phyloP scores from a whole-genome alignment of 2,797 vertebrate genomes.

The Tokudaia muenninki region DNA sequence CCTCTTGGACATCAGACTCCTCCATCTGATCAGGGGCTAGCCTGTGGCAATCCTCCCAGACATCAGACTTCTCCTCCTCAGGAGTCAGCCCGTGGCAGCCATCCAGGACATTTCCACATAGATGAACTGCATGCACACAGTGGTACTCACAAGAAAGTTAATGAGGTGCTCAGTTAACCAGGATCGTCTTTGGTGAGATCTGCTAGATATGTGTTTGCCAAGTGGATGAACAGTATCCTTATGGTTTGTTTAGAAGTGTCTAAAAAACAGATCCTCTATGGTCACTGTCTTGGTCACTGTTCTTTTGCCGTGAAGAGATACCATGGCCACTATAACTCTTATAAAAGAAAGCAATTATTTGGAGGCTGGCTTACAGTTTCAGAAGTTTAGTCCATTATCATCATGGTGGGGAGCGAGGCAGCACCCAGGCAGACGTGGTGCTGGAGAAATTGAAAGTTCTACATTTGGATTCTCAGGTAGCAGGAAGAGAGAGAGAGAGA shows the following conservation, averaged over 20 bases:
- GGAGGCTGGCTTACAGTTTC: not conserved
- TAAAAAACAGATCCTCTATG: slow-evolving; percentile 90
- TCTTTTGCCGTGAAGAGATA: not conserved
- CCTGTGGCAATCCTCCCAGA: not conserved
- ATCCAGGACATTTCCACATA: slow-evolving; percentile 90
- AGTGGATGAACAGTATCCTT: slow-evolving; percentile 98
- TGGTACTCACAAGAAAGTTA: slow-evolving; percentile 96
- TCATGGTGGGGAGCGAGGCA: no score
- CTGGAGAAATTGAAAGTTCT: not conserved
- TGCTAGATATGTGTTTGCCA: slow-evolving; percentile 97
- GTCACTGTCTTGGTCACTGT: not conserved
- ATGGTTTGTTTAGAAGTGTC: slow-evolving; percentile 99
- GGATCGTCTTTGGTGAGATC: slow-evolving; percentile 96
- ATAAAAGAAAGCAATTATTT: not conserved
- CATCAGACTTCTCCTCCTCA: not conserved
- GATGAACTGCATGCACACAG: slow-evolving; percentile 87
- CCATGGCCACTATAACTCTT: not conserved
- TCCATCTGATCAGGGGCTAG: not conserved
- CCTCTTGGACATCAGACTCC: not conserved
- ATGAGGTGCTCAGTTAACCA: slow-evolving; percentile 96
- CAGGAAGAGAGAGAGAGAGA: not conserved
- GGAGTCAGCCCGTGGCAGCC: not conserved
- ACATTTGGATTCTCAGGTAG: not conserved
- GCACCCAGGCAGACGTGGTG: not conserved
- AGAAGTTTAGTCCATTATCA: not conserved